Conservation (phyloP, 2,888 invertebrate species). For the Drosophila eohydei region DNA sequence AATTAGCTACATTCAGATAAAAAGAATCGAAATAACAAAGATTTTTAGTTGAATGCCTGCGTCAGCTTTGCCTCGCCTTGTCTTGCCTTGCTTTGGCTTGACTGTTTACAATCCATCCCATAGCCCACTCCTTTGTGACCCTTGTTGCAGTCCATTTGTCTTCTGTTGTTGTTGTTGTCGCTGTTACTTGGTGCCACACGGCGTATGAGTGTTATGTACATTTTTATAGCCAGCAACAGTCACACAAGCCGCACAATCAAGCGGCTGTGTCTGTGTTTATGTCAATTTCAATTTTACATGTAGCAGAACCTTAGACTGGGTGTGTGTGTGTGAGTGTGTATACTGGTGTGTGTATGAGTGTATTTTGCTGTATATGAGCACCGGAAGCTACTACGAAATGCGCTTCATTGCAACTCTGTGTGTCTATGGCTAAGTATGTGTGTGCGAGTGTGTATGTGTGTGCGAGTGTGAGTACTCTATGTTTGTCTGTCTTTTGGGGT, state of each 20-base stretch:
- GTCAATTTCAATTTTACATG: constrained; percentile 77
- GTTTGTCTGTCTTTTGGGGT: constrained; percentile 28
- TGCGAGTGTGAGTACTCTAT: constrained; percentile 17
- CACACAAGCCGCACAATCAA: constrained; percentile 74
- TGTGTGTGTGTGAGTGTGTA: constrained; percentile 8
- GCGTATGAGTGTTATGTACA: constrained; percentile 71
- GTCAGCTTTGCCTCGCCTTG: constrained; percentile 18
- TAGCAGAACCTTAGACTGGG: constrained; percentile 1
- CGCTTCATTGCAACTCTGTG: constrained; percentile 71
- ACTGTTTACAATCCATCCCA: neutral
- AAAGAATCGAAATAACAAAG: constrained; percentile 57
- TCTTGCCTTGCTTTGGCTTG: neutral
- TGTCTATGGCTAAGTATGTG: neutral
- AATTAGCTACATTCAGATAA: constrained; percentile 50
- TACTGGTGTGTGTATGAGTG: constrained; percentile 17
- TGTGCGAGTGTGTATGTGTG: constrained; percentile 25
- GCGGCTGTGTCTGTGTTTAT: constrained; percentile 60
- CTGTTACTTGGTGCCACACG: constrained; percentile 59
- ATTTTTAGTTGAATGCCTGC: constrained; percentile 25
- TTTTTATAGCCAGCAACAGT: constrained; percentile 71
- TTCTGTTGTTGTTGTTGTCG: constrained; percentile 34
- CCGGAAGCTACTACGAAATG: constrained; percentile 70
- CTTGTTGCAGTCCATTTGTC: constrained; percentile 31
- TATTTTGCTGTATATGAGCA: constrained; percentile 20
- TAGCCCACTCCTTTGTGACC: constrained; percentile 1